Evolutionary conservation across 1,140 invertebrate genomes (phyloP).

Genomic region (Philopotamus ludificatus): DNA sequence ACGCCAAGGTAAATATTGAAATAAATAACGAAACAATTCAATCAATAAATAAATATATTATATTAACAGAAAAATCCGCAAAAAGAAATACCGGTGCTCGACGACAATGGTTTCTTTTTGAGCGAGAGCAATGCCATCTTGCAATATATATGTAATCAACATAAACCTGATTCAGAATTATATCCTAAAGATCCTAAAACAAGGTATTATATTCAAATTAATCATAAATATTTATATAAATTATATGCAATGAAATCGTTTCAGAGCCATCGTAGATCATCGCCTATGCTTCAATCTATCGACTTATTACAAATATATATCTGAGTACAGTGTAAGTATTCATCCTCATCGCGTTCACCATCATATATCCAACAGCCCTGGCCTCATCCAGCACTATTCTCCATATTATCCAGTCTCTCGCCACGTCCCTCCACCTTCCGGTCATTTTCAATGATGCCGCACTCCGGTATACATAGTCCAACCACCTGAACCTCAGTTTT

Average conservation of each 20-base stretch:
- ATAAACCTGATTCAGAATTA: constrained; percentile 60
- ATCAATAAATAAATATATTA: constrained; percentile 3
- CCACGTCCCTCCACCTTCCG: no score
- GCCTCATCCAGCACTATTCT: neutral
- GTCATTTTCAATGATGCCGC: no score
- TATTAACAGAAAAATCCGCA: constrained; percentile 70
- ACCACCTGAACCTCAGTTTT: no score
- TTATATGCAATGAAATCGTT: constrained; percentile 21
- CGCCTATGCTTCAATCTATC: constrained; percentile 73
- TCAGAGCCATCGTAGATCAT: constrained; percentile 72
- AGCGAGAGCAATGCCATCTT: constrained; percentile 76
- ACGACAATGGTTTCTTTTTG: constrained; percentile 70
- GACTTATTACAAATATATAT: constrained; percentile 71
- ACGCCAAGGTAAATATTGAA: constrained; percentile 59
- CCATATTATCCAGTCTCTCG: no score
- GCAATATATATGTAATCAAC: constrained; percentile 75
- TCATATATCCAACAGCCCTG: neutral
- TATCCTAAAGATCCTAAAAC: constrained; percentile 68
- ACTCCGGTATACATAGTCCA: no score
- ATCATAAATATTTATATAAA: neutral
- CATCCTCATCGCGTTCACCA: constrained; percentile 19
- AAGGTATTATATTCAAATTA: constrained; percentile 42
- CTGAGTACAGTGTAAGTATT: constrained; percentile 61
- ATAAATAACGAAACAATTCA: neutral
- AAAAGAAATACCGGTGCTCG: constrained; percentile 74